phyloP scores from a whole-genome alignment of 2,797 vertebrate genomes.

The Gymnoscopelus braueri region DNA sequence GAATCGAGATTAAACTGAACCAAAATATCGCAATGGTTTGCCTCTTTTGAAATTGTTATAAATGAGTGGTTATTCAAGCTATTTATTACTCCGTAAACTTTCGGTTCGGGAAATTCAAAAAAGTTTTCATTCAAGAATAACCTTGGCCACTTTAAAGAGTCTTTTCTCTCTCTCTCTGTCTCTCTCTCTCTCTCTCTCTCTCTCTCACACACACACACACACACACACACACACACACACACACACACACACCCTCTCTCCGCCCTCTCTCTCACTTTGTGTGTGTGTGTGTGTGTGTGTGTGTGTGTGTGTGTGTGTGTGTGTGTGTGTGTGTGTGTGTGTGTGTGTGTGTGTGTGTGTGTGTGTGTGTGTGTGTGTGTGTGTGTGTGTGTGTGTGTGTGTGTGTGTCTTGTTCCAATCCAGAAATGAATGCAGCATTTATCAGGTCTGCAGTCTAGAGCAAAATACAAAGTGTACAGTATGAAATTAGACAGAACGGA shows the following conservation, averaged over 20 bases:
- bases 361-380: too few relatives aligned
- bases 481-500: conserved; percentile 11
- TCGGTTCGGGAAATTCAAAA: not conserved
- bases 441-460: conserved; percentile 32
- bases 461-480: conserved; percentile 28
- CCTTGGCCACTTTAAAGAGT: conserved; percentile 2
- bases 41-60: not conserved
- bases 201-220: too few relatives aligned
- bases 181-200: not conserved
- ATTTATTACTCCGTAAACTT: conserved; percentile 1
- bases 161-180: conserved; percentile 15
- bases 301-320: too few relatives aligned
- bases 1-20: conserved; percentile 6
- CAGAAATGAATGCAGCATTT: conserved; percentile 31
- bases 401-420: not conserved
- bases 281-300: too few relatives aligned
- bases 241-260: too few relatives aligned
- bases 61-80: not conserved
- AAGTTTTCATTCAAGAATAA: conserved; percentile 3
- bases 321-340: too few relatives aligned
- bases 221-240: too few relatives aligned
- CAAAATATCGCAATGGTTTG: not conserved
- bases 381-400: too few relatives aligned
- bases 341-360: too few relatives aligned
- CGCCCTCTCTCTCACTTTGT: too few relatives aligned